Evolutionary conservation across 2,113 vertebrate species (phyloP), one percentile per base, ranked within the genome.

Genomic region (Dromiciops gliroides): DNA sequence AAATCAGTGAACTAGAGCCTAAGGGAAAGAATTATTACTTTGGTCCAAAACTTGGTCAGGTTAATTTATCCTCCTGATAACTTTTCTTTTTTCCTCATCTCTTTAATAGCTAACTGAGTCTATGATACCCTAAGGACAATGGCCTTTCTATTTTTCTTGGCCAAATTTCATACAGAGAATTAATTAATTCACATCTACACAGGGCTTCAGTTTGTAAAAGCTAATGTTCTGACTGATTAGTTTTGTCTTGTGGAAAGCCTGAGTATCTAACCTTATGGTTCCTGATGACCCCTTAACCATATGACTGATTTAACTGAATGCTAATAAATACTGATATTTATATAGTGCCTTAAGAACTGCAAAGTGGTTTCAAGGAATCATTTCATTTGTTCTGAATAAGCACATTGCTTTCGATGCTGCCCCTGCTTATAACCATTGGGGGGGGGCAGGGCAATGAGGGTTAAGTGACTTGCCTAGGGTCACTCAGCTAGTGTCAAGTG

Each of bases 171-270:
- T 31, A 94, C 9, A 91, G 37, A 83, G n/a, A 83, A 83, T 83
- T 83, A 83, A 83, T 44, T 67, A n/a, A 37, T 22, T n/a, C 31
- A 50, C 4, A 90, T 49, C 89, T 92, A 51, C 31, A 96, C n/a
- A 91, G 25, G 95, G 53, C 44, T 90, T 83, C 90, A 92, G 93
- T 91, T 49, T 88, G 6, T 91, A 92, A 95, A 92, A 22, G 49
- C 0, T 8, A 89, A 11, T 67, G 60, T 95, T 96, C 48, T 94
- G 28, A 89, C 48, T 91, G 6, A 93, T 44, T 83, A 83, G n/a
- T 83, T 67, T 83, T 83, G 6, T 44, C 6, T 83, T 83, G 60
- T n/a, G 67, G 14, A 1, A 8, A 19, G n/a, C 19, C 37, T 83
- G 37, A 8, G 37, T 83, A 83, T 83, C 67, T 75, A n/a, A 19